Percentiles rank a stretch among this genome's conserved stretches.
Conservation (phyloP, 2,113 vertebrate species). For the Xyrauchen texanus region DNA sequence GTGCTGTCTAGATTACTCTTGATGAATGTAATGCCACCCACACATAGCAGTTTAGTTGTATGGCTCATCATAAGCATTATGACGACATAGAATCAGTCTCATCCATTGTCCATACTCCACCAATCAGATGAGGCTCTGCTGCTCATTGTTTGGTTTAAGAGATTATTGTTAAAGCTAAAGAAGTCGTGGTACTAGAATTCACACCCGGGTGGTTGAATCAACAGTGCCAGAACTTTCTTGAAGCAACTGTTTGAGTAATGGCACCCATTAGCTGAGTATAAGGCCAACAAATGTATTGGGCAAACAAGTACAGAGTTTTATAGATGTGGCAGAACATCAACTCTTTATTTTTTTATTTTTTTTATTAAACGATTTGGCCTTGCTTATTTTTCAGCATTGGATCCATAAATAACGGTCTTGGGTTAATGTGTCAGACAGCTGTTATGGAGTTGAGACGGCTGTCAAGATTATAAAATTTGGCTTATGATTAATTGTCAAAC, state of each 20-base stretch:
- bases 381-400: neutral
- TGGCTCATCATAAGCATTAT: neutral
- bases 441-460: neutral
- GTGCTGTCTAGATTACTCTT: neutral
- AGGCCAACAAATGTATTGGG: no score
- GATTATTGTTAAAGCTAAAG: neutral
- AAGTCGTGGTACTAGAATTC: neutral
- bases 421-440: neutral
- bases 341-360: neutral
- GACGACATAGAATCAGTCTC: neutral
- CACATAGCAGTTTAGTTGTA: neutral
- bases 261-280: no score
- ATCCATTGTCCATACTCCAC: neutral
- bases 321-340: slow-evolving; percentile 11
- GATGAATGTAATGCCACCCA: neutral
- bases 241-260: slow-evolving; percentile 3
- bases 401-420: neutral
- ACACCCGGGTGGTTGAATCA: neutral
- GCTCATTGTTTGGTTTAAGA: neutral
- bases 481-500: no score
- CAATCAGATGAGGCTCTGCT: neutral
- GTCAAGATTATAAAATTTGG: no score
- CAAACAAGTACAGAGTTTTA: neutral
- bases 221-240: slow-evolving; percentile 2
- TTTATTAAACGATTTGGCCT: slow-evolving; percentile 4